Percentiles rank a stretch among this genome's conserved stretches.
Conservation (phyloP, 2,888 invertebrate genomes). For the Cybosia mesomella region DNA sequence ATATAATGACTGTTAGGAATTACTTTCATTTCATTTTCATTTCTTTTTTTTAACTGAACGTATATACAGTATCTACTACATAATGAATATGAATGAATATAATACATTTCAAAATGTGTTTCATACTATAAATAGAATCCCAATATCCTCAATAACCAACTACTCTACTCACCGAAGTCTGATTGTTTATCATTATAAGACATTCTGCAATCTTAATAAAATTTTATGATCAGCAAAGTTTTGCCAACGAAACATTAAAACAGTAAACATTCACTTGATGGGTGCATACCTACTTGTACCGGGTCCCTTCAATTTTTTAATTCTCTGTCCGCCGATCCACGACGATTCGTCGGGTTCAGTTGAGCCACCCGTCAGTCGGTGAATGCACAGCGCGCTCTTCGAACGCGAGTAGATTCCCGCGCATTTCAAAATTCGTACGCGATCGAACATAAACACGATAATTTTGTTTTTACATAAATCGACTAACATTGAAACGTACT, state of each 20-base stretch:
- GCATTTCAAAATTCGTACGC: constrained; percentile 59
- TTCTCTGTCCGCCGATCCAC: constrained; percentile 35
- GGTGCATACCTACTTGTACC: constrained; percentile 36
- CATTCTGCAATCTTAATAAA: background rate
- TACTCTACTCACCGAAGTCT: background rate
- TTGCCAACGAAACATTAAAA: constrained; percentile 37
- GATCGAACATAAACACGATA: constrained; percentile 63
- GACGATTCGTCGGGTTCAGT: constrained; percentile 42
- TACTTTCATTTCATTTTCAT: no score
- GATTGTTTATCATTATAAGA: background rate
- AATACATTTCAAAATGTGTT: no score
- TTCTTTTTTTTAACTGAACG: no score
- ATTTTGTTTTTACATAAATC: constrained; percentile 39
- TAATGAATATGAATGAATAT: no score
- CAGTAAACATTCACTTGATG: constrained; percentile 61
- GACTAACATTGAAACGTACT: constrained; percentile 28
- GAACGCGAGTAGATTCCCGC: constrained; percentile 62
- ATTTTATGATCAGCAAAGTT: constrained; percentile 26
- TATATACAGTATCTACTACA: no score
- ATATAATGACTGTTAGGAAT: background rate
- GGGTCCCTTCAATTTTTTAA: constrained; percentile 61
- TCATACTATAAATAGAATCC: background rate
- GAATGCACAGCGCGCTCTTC: constrained; percentile 60
- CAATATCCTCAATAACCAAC: background rate
- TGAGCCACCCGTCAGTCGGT: constrained; percentile 58